Evolutionary conservation across 1,140 invertebrate species (phyloP).

Genomic region (Brachionus sp.): DNA sequence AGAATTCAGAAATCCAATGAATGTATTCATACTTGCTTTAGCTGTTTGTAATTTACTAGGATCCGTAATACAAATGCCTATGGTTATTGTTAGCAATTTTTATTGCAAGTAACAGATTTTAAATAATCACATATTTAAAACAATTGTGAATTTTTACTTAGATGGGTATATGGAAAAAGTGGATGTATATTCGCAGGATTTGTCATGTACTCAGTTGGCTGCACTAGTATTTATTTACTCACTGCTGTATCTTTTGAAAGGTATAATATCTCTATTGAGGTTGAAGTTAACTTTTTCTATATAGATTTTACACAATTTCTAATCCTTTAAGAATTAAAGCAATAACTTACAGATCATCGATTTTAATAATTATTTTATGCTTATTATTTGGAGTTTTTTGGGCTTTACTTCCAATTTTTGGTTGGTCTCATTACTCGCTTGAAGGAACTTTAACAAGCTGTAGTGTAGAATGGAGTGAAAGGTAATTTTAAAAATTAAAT

Average conservation of each 20-base stretch:
- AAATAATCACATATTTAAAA: neutral
- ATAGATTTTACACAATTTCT: neutral
- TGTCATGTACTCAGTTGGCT: conserved; percentile 1
- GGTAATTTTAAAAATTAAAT: neutral
- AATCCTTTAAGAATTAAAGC: conserved; percentile 8
- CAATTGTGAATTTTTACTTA: neutral
- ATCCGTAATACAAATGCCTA: neutral
- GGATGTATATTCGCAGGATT: neutral
- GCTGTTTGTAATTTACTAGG: conserved; percentile 15
- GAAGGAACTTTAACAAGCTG: conserved; percentile 39
- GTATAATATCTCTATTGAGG: neutral
- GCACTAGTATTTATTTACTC: conserved; percentile 13
- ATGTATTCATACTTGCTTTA: neutral
- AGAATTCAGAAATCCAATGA: neutral
- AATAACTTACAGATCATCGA: neutral
- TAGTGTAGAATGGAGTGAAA: conserved; percentile 44
- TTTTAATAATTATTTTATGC: neutral
- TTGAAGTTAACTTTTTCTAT: neutral
- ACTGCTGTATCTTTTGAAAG: conserved; percentile 22
- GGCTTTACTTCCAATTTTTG: neutral
- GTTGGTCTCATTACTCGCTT: conserved; percentile 31
- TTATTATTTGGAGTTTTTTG: neutral
- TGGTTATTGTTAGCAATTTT: conserved; percentile 9
- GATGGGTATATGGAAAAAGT: neutral
- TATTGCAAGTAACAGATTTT: neutral